Conservation (phyloP, 2,113 vertebrate species). For the Butorides virescens region DNA sequence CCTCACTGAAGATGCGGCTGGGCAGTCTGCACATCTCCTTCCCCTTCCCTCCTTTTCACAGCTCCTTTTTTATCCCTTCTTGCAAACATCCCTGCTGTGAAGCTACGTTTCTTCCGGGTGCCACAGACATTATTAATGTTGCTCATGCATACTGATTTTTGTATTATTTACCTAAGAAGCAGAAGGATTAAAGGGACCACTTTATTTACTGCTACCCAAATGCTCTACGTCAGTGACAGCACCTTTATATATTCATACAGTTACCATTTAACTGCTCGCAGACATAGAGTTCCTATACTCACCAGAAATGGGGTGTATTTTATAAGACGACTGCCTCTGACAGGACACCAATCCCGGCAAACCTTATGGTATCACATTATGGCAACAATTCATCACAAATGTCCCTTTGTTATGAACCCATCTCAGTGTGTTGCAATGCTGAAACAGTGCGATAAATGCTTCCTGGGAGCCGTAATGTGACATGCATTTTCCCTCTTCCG, state of each 20-base stretch:
- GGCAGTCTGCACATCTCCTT: not conserved
- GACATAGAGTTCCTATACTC: not conserved
- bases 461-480: not conserved
- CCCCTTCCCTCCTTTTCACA: not conserved
- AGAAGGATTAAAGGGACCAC: not conserved
- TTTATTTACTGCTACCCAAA: not conserved
- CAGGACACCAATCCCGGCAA: not conserved
- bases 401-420: not conserved
- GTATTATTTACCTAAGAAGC: not conserved
- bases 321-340: not conserved
- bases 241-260: not conserved
- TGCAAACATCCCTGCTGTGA: not conserved
- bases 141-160: not conserved
- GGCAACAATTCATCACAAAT: slow-evolving; percentile 17
- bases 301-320: slow-evolving; percentile 1
- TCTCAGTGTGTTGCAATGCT: not conserved
- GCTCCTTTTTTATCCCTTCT: not conserved
- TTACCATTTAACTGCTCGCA: slow-evolving; percentile 20
- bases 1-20: accelerated
- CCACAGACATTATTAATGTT: not conserved
- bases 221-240: not conserved
- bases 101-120: not conserved
- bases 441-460: slow-evolving; percentile 5
- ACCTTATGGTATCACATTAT: not conserved
- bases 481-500: not conserved